Conservation (phyloP, 2,113 vertebrate species). For the Propithecus coquereli region DNA sequence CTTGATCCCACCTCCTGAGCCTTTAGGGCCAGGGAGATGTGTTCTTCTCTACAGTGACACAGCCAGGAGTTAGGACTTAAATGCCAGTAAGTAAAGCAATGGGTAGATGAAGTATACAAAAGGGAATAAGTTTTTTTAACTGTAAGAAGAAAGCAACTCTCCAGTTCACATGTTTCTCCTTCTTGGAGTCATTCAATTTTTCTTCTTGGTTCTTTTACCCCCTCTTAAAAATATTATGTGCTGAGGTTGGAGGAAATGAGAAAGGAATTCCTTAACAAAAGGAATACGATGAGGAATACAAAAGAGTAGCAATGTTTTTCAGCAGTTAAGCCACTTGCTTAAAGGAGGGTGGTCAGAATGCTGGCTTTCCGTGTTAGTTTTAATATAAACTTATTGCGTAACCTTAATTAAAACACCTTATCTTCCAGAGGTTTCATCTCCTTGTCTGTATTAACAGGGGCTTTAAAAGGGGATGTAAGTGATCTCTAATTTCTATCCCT, state of each 20-base stretch:
- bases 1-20: neutral
- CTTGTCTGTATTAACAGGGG: neutral
- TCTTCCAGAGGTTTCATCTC: neutral
- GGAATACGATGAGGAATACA: neutral
- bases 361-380: neutral
- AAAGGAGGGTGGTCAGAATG: neutral
- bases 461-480: neutral
- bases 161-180: neutral
- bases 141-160: neutral
- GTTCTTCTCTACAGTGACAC: neutral
- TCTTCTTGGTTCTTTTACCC: neutral
- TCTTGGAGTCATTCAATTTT: neutral
- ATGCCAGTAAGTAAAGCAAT: neutral
- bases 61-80: neutral
- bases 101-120: neutral
- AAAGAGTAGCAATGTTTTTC: neutral
- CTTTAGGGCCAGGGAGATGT: neutral
- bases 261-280: neutral
- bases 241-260: neutral
- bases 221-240: neutral
- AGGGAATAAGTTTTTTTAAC: neutral
- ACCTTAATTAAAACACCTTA: neutral
- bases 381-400: neutral
- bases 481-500: neutral
- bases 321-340: neutral